Conservation (phyloP, 2,113 vertebrate genomes). For the Piaya cayana region DNA sequence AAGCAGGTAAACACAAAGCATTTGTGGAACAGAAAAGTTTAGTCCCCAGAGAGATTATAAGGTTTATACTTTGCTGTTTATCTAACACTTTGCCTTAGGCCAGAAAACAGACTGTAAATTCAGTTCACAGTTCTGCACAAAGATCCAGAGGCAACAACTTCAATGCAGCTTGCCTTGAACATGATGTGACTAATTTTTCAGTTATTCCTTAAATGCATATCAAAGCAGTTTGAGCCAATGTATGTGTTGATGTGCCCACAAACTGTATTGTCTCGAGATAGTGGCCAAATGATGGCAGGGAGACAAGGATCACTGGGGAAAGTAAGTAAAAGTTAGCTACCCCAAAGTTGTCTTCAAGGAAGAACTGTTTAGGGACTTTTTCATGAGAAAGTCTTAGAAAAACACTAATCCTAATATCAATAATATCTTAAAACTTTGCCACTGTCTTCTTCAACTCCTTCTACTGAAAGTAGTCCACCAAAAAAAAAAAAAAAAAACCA, state of each 20-base stretch:
- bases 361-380: neutral
- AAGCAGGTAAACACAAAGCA: neutral
- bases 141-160: neutral
- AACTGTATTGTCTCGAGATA: neutral
- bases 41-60: neutral
- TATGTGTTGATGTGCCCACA: neutral
- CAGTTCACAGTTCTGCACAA: neutral
- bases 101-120: neutral
- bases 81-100: neutral
- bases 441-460: neutral
- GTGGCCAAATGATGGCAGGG: rapidly evolving
- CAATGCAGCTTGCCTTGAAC: neutral
- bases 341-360: neutral
- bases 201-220: neutral
- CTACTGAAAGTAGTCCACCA: neutral
- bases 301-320: neutral
- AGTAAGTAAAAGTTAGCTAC: neutral
- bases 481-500: neutral
- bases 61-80: neutral
- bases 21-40: neutral
- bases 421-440: neutral
- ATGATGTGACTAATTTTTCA: rapidly evolving
- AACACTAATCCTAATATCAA: neutral
- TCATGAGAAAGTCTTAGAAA: neutral
- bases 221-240: rapidly evolving